Evolutionary conservation across 1,140 invertebrate species (phyloP).

Genomic region (Goniozus legneri): DNA sequence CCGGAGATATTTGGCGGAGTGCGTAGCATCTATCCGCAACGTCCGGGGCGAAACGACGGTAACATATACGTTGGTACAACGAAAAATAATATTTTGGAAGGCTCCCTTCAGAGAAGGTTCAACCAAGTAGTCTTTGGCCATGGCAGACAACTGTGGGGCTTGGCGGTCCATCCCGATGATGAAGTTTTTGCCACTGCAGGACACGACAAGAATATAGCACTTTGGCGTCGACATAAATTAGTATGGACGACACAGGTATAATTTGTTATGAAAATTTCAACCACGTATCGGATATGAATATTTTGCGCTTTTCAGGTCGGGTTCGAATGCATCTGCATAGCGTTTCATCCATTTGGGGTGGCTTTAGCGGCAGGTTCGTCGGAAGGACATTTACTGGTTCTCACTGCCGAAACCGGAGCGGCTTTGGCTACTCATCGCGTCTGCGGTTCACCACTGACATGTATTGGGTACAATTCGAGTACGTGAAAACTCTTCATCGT

Average conservation of each 20-base stretch:
- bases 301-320: slow-evolving; percentile 57
- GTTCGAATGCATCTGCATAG: slow-evolving; percentile 78
- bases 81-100: slow-evolving; percentile 88
- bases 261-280: neutral
- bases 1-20: slow-evolving; percentile 81
- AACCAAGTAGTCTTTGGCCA: slow-evolving; percentile 91
- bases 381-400: slow-evolving; percentile 80
- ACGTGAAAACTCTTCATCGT: slow-evolving; percentile 23
- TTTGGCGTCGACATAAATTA: slow-evolving; percentile 84
- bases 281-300: neutral
- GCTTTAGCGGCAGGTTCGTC: slow-evolving; percentile 84
- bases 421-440: slow-evolving; percentile 80
- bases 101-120: slow-evolving; percentile 84
- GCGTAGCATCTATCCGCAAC: slow-evolving; percentile 81
- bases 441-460: slow-evolving; percentile 79
- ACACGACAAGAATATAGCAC: slow-evolving; percentile 85
- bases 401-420: slow-evolving; percentile 78
- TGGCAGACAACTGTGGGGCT: slow-evolving; percentile 82
- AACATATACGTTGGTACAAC: slow-evolving; percentile 92
- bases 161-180: slow-evolving; percentile 86
- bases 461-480: slow-evolving; percentile 84
- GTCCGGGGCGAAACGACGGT: slow-evolving; percentile 79
- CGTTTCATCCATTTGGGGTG: slow-evolving; percentile 83
- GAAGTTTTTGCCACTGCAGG: slow-evolving; percentile 90
- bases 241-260: slow-evolving; percentile 83